A percentile compares a stretch with the other conserved stretches of the same genome.
Conservation (phyloP, 2,113 vertebrate genomes). For the Python bivittatus region DNA sequence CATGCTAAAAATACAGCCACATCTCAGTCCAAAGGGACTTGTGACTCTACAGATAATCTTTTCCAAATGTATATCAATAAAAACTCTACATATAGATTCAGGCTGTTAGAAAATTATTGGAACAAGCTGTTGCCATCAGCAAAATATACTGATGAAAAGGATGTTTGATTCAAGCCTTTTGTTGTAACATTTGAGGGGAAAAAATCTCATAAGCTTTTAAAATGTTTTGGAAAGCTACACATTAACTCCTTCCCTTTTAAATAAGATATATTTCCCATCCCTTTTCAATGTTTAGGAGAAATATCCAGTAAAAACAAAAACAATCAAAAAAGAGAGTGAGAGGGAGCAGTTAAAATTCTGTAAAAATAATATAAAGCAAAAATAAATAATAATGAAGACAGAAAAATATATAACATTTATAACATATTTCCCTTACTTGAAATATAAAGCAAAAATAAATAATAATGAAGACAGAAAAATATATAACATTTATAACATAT, state of each 20-base stretch:
- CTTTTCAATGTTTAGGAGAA: not conserved
- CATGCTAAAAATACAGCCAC: not conserved
- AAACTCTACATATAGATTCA: not conserved
- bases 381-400: not conserved
- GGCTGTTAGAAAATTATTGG: not conserved
- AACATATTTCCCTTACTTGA: too few relatives aligned
- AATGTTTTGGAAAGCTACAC: not conserved
- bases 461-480: not conserved
- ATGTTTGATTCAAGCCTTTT: not conserved
- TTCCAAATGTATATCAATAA: slow-evolving; percentile 1
- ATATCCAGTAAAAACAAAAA: not conserved
- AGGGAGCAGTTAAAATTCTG: not conserved
- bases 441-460: not conserved
- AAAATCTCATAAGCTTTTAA: not conserved
- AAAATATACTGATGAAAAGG: not conserved
- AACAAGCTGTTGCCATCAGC: not conserved
- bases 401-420: too few relatives aligned
- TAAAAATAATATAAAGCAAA: not conserved
- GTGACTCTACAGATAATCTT: not conserved
- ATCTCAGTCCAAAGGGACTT: not conserved
- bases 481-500: not conserved
- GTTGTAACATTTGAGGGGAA: not conserved
- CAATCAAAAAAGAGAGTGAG: too few relatives aligned
- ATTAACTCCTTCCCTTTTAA: not conserved
- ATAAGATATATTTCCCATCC: not conserved